Base-by-base conservation (phyloP, 2,113 vertebrate species). In the Colaptes auratus region DNA sequence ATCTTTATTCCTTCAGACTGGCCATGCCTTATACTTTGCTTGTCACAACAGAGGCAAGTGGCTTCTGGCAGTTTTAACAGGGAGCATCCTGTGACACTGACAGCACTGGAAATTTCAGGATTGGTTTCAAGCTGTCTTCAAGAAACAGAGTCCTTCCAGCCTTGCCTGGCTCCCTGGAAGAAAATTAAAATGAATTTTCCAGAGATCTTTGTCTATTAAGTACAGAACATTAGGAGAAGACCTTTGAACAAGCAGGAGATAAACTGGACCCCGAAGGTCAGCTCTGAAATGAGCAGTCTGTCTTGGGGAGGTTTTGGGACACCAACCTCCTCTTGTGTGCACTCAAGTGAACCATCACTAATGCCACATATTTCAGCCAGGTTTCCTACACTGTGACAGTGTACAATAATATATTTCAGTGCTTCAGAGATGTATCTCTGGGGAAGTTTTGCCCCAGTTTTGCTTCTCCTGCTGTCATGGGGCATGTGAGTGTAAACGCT, bases 361-460 rank as follows among this genome's bases (percentile, higher is more conserved):
- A 52, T 0, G 0, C 48, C 31, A 23, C 0, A 2, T 15, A 23
- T 33, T n/a, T 59, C 66, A 86, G 20, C n/a, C 74, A 61, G 44
- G 19, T 78, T 80, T 90, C 33, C 39, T 44, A 44, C 35, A 7
- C 55, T 44, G 7, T 15, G 73, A 36, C 0, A 1, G 48, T 66
- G 42, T 21, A 64, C 33, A 89, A 74, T 14, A 25, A 58, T 65
- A 9, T 39, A 27, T 72, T n/a, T 64, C 14, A 28, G 39, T 73
- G 55, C 59, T 91, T 61, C 73, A 52, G 46, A 70, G 67, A 17
- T 4, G 0, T 33, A 21, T 25, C 44, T 79, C 82, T 48, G 64
- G 82, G 60, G 75, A 92, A 44, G 18, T 61, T 69, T 66, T 81
- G 83, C 59, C 60, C 88, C 73, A 77, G 35, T 83, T 90, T 85